phyloP scores from a whole-genome alignment of 2,113 vertebrate genomes.

The Muscicapa adusta region DNA sequence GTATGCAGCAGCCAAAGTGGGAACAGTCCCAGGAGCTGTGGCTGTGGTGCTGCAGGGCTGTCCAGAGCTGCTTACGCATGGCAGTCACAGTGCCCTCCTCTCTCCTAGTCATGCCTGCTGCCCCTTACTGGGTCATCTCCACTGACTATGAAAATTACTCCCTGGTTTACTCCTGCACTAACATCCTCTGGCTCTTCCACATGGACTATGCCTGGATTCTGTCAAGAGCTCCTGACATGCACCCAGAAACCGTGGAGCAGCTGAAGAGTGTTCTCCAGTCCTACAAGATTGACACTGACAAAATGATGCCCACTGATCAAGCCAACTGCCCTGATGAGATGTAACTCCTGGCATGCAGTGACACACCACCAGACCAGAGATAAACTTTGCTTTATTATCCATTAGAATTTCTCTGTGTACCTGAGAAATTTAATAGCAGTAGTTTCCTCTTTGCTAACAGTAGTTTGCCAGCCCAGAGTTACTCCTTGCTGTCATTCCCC shows the following conservation, averaged over 20 bases:
- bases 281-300: slow-evolving; percentile 78
- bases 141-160: slow-evolving; percentile 87
- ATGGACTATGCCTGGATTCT: slow-evolving; percentile 87
- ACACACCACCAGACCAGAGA: not conserved
- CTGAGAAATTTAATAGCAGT: not conserved
- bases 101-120: slow-evolving; percentile 80
- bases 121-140: slow-evolving; percentile 88
- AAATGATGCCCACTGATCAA: slow-evolving; percentile 82
- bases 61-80: not conserved
- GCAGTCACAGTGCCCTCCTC: not conserved
- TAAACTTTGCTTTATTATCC: not conserved
- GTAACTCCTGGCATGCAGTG: not conserved
- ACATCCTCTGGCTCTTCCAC: slow-evolving; percentile 85
- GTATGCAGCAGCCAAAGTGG: not conserved
- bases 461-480: not conserved
- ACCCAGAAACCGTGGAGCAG: slow-evolving; percentile 72
- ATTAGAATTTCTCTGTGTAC: not conserved
- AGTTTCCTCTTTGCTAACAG: not conserved
- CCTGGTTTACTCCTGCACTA: slow-evolving; percentile 88
- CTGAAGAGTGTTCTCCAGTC: slow-evolving; percentile 78
- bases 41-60: not conserved
- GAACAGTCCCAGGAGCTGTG: not conserved
- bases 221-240: slow-evolving; percentile 78
- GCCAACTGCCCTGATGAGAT: slow-evolving; percentile 73
- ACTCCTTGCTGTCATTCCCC: not conserved